phyloP scores from a whole-genome alignment of 2,888 invertebrate genomes.

The Andrena flavipes region DNA sequence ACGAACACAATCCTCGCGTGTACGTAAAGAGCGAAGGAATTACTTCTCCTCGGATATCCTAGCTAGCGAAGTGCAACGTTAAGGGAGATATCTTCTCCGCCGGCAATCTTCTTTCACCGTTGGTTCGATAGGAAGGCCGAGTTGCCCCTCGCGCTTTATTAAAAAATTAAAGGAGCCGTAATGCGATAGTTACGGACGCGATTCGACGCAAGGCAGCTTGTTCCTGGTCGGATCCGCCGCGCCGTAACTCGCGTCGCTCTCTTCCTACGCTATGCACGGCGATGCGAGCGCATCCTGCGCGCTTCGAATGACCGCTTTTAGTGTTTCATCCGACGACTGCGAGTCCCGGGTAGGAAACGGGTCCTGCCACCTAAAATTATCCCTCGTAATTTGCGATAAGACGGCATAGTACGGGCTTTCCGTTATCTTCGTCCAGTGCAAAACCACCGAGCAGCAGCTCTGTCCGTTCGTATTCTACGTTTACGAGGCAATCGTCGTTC shows the following conservation, averaged over 20 bases:
- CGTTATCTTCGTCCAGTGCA: constrained; percentile 52
- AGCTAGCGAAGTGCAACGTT: constrained; percentile 35
- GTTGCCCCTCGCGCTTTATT: constrained; percentile 42
- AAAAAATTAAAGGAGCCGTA: constrained; percentile 54
- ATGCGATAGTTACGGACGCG: constrained; percentile 41
- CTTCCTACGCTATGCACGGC: constrained; percentile 15
- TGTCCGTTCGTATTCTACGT: constrained; percentile 23
- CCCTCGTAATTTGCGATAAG: constrained; percentile 61
- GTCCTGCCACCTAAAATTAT: constrained; percentile 53
- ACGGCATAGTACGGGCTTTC: constrained; percentile 49
- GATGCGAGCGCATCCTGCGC: constrained; percentile 28
- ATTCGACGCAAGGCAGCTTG: constrained; percentile 43
- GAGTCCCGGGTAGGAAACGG: constrained; percentile 25
- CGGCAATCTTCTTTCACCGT: constrained; percentile 46
- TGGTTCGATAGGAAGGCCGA: constrained; percentile 18
- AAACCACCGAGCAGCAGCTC: constrained; percentile 17
- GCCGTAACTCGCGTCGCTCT: constrained; percentile 28
- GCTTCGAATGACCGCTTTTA: constrained; percentile 44
- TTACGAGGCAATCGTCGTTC: constrained; percentile 15
- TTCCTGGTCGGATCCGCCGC: not conserved
- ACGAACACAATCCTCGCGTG: constrained; percentile 40
- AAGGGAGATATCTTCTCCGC: constrained; percentile 28
- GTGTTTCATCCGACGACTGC: constrained; percentile 39
- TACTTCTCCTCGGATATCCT: constrained; percentile 26
- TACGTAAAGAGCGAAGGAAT: constrained; percentile 24